Base-by-base conservation (phyloP, 2,888 invertebrate genomes). In the Dichetophora obliterata region DNA sequence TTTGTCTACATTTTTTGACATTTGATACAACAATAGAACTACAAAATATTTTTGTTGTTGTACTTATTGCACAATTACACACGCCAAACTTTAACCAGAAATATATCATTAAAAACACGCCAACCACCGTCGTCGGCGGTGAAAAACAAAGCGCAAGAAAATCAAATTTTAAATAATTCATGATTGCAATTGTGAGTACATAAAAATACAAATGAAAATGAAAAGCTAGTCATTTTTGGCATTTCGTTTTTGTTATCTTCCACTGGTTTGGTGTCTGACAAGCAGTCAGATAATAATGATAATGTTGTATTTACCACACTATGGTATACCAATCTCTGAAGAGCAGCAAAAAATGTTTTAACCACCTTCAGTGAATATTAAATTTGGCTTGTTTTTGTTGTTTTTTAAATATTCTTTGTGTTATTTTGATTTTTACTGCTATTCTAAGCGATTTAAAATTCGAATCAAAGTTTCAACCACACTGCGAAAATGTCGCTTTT, bases 121-220 rank as follows among this genome's bases (percentile, higher is more conserved):
- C 43, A 43, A 43, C 11, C 43, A 43, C 43, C 43, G 43, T 43
- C 14, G 43, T 43, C 43, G 14, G 2, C 6, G 11, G 11, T 14
- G 43, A 43, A 43, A 43, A 43, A 43, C 11, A 43, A 43, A 43
- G 14, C 43, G 43, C 43, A 43, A 43, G 14, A 2, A 43, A n/a
- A 43, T 37, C 66, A 66, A n/a, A 66, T 66, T 66, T 66, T 66
- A 48, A 66, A 66, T 66, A 66, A 66, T 66, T 66, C 66, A 66
- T 66, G 37, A 66, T 48, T 66, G 66, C 37, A 66, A 43, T 34
- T 48, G 9, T 43, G 19, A 24, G 59, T 5, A 16, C 14, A 59
- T 9, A 5, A 59, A 59, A 2, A 31, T 59, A 27, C 11, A 22
- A 27, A 19, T 24, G 11, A 24, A 14, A 0, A 31, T 22, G 27